A percentile compares a stretch with the other conserved stretches of the same genome.
Evolutionary conservation across 1,140 invertebrate species (phyloP).

Genomic region (Calephelis virginiensis): DNA sequence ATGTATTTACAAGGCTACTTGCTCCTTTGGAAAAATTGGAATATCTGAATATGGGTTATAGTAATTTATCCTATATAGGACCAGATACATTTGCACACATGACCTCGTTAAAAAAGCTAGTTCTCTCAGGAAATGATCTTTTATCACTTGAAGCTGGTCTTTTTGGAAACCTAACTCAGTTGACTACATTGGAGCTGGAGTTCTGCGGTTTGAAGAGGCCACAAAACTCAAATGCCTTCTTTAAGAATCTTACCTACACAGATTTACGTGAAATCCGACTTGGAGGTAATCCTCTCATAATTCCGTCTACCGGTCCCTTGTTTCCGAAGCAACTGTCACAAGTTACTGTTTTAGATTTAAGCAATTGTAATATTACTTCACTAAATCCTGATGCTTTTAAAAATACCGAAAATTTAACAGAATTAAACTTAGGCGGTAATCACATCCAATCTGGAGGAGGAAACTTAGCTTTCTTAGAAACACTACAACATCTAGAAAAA

Average conservation of each 20-base stretch:
- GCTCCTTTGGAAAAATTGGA: slow-evolving; percentile 83
- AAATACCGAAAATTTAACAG: slow-evolving; percentile 81
- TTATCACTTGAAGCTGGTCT: slow-evolving; percentile 83
- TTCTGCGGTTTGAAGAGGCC: slow-evolving; percentile 83
- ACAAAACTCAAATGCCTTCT: slow-evolving; percentile 83
- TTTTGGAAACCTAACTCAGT: slow-evolving; percentile 83
- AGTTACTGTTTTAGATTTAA: slow-evolving; percentile 82
- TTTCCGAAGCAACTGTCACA: slow-evolving; percentile 83
- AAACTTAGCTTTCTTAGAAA: slow-evolving; percentile 79
- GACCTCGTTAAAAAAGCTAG: slow-evolving; percentile 82
- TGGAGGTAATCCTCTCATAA: slow-evolving; percentile 83
- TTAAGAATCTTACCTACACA: slow-evolving; percentile 81
- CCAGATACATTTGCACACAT: slow-evolving; percentile 84
- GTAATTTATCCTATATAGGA: slow-evolving; percentile 82
- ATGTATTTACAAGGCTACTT: slow-evolving; percentile 84
- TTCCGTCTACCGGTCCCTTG: slow-evolving; percentile 79
- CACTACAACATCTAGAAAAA: slow-evolving; percentile 80
- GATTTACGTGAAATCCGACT: slow-evolving; percentile 84
- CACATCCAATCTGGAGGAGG: slow-evolving; percentile 72
- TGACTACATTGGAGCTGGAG: slow-evolving; percentile 84
- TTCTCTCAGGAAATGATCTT: slow-evolving; percentile 84
- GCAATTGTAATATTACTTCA: slow-evolving; percentile 81
- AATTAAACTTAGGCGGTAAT: slow-evolving; percentile 82
- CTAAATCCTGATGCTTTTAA: slow-evolving; percentile 82
- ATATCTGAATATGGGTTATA: slow-evolving; percentile 87